These are phyloP conservation scores for Botrylloides violaceus DNA, from an alignment of 23 tunicate species.

Conservation along the genomic window DNA sequence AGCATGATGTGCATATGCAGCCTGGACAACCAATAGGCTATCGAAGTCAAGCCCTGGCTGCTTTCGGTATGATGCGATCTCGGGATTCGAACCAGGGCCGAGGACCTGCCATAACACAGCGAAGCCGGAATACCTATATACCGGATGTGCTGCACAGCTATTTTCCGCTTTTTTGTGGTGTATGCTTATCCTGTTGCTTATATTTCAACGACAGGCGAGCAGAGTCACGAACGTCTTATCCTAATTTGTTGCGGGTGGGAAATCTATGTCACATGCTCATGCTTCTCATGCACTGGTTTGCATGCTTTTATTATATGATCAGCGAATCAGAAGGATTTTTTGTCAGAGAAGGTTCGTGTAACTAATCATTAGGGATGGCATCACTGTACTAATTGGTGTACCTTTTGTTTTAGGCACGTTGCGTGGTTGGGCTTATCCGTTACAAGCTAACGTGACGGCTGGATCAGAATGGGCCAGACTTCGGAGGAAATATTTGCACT, in stretches of 20 bases:
- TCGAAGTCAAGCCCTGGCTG: no score
- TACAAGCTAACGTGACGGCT: slow-evolving; percentile 22
- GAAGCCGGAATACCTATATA: no score
- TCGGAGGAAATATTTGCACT: slow-evolving; percentile 75
- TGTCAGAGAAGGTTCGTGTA: slow-evolving; percentile 26
- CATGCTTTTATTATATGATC: slow-evolving; percentile 93
- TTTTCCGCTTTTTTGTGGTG: no score
- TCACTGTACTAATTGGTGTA: no score
- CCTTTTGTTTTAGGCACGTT: slow-evolving; percentile 7
- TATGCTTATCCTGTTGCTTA: no score
- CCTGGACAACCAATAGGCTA: no score
- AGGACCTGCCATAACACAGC: no score
- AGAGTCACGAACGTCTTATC: slow-evolving; percentile 73
- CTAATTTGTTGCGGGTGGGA: slow-evolving; percentile 52
- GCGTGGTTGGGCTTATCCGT: slow-evolving; percentile 90
- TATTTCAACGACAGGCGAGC: slow-evolving; percentile 39
- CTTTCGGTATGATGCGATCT: no score
- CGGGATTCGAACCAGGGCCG: no score
- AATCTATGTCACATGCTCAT: slow-evolving; percentile 66
- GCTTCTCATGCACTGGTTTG: slow-evolving; percentile 95
- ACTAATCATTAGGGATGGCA: no score
- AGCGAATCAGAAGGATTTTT: slow-evolving; percentile 52
- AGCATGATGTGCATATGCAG: no score
- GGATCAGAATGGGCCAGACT: slow-evolving; percentile 55
- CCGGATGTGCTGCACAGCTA: no score